Evolutionary conservation across 2,888 invertebrate genomes (phyloP).

Genomic region (Meteorus cinctellus): DNA sequence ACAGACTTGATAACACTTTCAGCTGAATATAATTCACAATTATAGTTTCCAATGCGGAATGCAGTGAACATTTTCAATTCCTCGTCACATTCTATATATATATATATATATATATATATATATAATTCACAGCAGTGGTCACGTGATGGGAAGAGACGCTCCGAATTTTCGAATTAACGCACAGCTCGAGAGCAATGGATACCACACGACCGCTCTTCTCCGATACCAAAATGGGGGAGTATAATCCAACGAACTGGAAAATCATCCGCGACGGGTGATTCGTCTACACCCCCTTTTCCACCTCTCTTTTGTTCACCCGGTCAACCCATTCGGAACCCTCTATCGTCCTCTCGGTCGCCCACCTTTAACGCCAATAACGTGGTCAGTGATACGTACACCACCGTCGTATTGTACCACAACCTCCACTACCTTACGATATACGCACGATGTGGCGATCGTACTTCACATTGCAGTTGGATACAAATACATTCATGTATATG

Average conservation of each 20-base stretch:
- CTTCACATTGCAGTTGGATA: background rate
- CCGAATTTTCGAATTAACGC: constrained; percentile 44
- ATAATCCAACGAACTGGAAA: constrained; percentile 62
- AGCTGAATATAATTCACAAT: too few relatives aligned
- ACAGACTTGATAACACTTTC: too few relatives aligned
- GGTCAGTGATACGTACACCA: constrained; percentile 25
- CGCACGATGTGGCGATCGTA: background rate
- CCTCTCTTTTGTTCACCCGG: constrained; percentile 17
- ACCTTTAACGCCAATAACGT: constrained; percentile 54
- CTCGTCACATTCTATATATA: too few relatives aligned
- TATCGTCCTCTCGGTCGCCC: constrained; percentile 43
- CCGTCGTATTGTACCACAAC: constrained; percentile 2
- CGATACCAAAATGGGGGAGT: constrained; percentile 43
- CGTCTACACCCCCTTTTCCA: constrained; percentile 49
- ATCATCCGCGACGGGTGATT: constrained; percentile 64
- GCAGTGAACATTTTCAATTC: too few relatives aligned
- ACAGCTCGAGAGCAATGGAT: constrained; percentile 40
- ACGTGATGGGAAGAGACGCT: constrained; percentile 40
- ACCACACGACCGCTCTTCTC: constrained; percentile 23
- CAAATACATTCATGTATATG: background rate
- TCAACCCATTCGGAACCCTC: constrained; percentile 11
- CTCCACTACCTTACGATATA: constrained; percentile 2
- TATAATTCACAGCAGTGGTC: background rate
- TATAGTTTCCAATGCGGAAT: too few relatives aligned
- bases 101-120: background rate